Conservation (phyloP, 2,888 invertebrate species). For the Eupelmus urozonus region DNA sequence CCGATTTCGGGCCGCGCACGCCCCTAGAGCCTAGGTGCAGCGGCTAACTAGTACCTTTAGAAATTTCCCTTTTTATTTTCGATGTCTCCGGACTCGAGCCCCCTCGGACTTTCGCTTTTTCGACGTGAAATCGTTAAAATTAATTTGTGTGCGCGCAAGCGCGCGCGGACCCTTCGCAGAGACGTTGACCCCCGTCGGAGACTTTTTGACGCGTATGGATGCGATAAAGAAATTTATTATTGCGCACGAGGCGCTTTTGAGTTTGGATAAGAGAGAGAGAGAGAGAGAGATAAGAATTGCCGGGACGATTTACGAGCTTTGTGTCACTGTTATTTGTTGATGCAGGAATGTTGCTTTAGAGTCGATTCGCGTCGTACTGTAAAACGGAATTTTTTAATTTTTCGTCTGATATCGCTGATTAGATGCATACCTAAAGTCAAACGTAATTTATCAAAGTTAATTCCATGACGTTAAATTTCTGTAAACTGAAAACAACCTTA, state of each 20-base stretch:
- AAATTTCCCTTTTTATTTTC: constrained; percentile 43
- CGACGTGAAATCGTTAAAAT: constrained; percentile 53
- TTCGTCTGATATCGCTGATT: too few relatives aligned
- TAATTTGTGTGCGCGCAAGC: constrained; percentile 47
- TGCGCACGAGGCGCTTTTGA: background rate
- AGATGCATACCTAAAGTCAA: too few relatives aligned
- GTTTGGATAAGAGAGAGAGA: constrained; percentile 27
- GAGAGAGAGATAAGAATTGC: too few relatives aligned
- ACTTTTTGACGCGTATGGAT: background rate
- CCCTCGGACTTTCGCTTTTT: constrained; percentile 19
- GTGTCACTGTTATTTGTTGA: background rate
- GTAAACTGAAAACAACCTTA: too few relatives aligned
- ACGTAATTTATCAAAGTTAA: too few relatives aligned
- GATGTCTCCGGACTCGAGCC: too few relatives aligned
- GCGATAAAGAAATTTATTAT: constrained; percentile 33
- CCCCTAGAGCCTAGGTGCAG: constrained; percentile 55
- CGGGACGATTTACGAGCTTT: constrained; percentile 31
- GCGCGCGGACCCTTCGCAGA: background rate
- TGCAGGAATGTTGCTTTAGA: background rate
- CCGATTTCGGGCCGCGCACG: constrained; percentile 61
- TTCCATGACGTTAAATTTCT: too few relatives aligned
- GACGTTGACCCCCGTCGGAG: background rate
- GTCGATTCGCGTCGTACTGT: background rate
- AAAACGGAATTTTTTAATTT: too few relatives aligned
- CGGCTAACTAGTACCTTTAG: constrained; percentile 42